Evolutionary conservation across 2,797 vertebrate species (phyloP), one percentile per base, ranked within the genome.

Genomic region (Alosa sapidissima): DNA sequence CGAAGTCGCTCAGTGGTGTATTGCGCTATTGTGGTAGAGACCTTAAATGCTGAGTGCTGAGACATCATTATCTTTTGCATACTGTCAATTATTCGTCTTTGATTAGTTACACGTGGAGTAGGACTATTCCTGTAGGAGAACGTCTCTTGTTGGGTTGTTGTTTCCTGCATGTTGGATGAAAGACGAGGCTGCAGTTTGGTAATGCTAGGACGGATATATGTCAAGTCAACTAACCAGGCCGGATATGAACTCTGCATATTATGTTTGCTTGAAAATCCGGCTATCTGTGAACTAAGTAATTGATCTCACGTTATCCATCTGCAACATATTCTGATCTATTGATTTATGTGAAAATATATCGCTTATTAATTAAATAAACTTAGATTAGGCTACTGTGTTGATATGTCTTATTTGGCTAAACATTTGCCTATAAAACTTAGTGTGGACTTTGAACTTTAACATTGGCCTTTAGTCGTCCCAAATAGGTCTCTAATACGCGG

Each of bases 221-320:
- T 92, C 49, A 8, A 41, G 49, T 52, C 91, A 91, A 88, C 84
- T 88, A 86, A 81, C 88, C 88, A 89, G 94, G 94, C 93, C 94
- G 94, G 95, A 96, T 94, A 89, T 94, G 47, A 90, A 88, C 88
- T 81, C 58, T 78, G 33, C 28, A 81, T 81, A 21, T 58, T 36
- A 0, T 16, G 11, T 19, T 33, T 1, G 36, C 10, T 33, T 28
- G 33, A 75, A 24, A 72, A 36, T 36, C 33, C 11, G 65, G 65
- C 65, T 65, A 24, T 72, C 65, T 72, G 11, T 75, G 13, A 19
- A 28, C 14, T 1, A 45, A 75, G 8, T 33, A 28, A 9, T 13
- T 24, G 1, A 65, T 28, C 24, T 28, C 28, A 33, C 62, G 24
- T 33, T 28, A 33, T 13, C 55, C 6, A 0, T 33, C 24, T 65